Evolutionary conservation across 1,140 invertebrate genomes (phyloP), one percentile per base, ranked within the genome.

Genomic region (Drosophila kikkawai): DNA sequence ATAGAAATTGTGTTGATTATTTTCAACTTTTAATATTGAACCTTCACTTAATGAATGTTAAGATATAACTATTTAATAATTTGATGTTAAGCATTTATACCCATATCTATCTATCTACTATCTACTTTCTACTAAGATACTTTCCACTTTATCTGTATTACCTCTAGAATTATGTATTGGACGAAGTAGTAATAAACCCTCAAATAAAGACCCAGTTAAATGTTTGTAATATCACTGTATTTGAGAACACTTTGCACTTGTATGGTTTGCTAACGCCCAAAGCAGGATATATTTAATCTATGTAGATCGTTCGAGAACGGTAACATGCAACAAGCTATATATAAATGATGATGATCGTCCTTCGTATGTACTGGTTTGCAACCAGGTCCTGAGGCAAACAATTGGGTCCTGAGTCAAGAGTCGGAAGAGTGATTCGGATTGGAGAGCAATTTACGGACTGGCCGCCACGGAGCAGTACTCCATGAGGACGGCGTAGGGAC

Each of bases 391-490:
- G 63, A n/a, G 44, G 15, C 26, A 37, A 58, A 69, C 36, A 17
- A 22, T 12, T 17, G 32, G 66, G 37, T 45, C 19, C 36, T 45
- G 50, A 39, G 41, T 29, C 51, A 13, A 44, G 12, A 29, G 19
- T 67, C 11, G n/a, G 68, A 17, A 1, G 29, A 15, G 36, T 7
- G 13, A 8, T 41, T 17, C n/a, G 17, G 11, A 45, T 13, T 9
- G 12, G 11, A 13, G 50, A 7, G 37, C 12, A 15, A 57, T 19
- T 50, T 78, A 78, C 13, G 36, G 13, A n/a, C 8, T 50, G 39
- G 64, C 53, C 53, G 44, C 19, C 1, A 78, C 57, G 36, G 73
- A 59, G 29, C 91, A 92, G 51, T 92, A 92, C 19, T 71, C 66
- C 4, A 3, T 15, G n/a, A 92, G 64, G 22, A 83, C 79, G 5